phyloP scores from a whole-genome alignment of 2,888 invertebrate genomes.

The Atrina japonica region DNA sequence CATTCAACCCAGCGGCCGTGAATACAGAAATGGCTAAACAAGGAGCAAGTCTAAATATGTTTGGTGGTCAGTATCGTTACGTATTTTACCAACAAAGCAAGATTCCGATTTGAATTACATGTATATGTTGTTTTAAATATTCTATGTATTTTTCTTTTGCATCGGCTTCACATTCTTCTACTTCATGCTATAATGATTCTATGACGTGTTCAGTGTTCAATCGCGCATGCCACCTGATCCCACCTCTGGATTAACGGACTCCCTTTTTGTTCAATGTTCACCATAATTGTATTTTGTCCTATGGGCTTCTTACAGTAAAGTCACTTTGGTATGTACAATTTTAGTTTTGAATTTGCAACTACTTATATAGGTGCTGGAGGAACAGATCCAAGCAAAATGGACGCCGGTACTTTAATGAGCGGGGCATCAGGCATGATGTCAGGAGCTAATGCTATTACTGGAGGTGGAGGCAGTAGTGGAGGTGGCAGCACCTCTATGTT shows the following conservation, averaged over 20 bases:
- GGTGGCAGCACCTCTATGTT: conserved; percentile 50
- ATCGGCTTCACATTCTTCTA: no score
- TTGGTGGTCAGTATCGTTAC: conserved; percentile 46
- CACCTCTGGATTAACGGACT: no score
- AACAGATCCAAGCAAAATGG: conserved; percentile 47
- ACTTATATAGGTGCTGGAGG: conserved; percentile 50
- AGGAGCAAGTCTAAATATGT: conserved; percentile 61
- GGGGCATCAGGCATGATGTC: conserved; percentile 57
- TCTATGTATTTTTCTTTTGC: no score
- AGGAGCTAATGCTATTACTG: conserved; percentile 41
- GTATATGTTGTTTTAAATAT: no score
- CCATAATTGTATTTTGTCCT: no score
- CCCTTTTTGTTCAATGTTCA: no score
- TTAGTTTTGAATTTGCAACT: no score
- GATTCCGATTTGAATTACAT: not conserved
- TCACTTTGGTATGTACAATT: no score
- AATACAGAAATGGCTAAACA: conserved; percentile 53
- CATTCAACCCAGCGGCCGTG: conserved; percentile 52
- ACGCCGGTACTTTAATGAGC: conserved; percentile 50
- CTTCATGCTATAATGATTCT: no score
- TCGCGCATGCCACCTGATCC: no score
- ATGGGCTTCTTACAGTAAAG: no score
- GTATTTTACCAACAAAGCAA: not conserved
- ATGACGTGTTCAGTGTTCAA: no score
- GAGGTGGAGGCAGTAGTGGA: conserved; percentile 8